phyloP scores from a whole-genome alignment of 2,888 invertebrate species.

The Drosophila cyrtoloma region DNA sequence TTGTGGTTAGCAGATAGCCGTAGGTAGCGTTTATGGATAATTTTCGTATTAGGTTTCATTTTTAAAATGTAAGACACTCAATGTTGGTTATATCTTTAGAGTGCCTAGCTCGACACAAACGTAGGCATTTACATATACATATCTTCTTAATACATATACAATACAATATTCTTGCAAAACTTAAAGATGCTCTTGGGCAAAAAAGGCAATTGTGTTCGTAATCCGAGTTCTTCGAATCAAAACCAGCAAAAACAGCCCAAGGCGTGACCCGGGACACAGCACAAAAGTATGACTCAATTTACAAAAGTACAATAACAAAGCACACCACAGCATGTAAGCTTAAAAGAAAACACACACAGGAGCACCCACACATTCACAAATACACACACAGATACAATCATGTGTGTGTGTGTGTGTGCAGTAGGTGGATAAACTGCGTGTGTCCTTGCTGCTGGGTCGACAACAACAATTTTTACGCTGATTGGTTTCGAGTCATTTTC shows the following conservation, averaged over 20 bases:
- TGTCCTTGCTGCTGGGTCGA: conserved; percentile 41
- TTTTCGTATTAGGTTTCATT: neutral
- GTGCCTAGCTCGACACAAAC: neutral
- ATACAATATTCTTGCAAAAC: neutral
- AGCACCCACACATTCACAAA: conserved; percentile 4
- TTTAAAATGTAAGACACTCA: neutral
- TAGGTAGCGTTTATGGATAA: too few species aligned
- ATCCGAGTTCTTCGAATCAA: conserved; percentile 7
- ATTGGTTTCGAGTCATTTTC: conserved; percentile 76
- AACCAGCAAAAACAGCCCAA: conserved; percentile 13
- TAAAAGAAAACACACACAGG: conserved; percentile 19
- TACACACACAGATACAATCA: conserved; percentile 5
- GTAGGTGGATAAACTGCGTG: conserved; percentile 32
- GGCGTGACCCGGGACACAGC: conserved; percentile 28
- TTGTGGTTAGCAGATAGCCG: neutral
- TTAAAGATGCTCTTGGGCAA: neutral
- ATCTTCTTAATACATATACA: neutral
- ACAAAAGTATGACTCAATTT: conserved; percentile 68
- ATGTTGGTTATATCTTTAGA: neutral
- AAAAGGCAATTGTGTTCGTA: neutral
- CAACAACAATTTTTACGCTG: conserved; percentile 79
- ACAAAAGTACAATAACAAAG: conserved; percentile 42
- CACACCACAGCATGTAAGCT: conserved; percentile 13
- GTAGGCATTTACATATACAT: neutral
- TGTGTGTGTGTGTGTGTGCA: neutral